Conservation (phyloP, 2,797 vertebrate genomes). For the Enoplosus armatus region DNA sequence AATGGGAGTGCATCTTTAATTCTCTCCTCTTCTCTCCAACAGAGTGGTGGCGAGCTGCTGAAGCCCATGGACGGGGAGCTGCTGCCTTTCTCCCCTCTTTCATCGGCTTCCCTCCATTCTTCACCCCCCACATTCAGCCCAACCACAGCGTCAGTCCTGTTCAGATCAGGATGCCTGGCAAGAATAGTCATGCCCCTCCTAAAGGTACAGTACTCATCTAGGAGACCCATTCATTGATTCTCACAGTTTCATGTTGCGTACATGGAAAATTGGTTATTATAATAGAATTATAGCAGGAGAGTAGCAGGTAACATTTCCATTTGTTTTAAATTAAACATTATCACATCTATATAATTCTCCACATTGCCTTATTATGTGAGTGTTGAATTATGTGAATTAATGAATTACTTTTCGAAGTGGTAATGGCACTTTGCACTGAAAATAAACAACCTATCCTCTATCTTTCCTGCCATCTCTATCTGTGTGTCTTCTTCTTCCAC, state of each 20-base stretch:
- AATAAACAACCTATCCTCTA: conserved; percentile 16
- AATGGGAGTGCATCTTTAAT: conserved; percentile 36
- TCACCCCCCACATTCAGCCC: conserved; percentile 90
- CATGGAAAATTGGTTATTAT: neutral
- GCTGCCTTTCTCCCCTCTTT: conserved; percentile 94
- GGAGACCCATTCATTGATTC: conserved; percentile 5
- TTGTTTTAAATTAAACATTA: conserved; percentile 19
- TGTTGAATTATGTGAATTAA: conserved; percentile 30
- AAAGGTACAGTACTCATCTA: conserved; percentile 87
- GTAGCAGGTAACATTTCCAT: neutral
- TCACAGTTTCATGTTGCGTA: conserved; percentile 1
- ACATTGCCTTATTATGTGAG: neutral
- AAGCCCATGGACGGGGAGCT: conserved; percentile 89
- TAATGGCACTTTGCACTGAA: conserved; percentile 17
- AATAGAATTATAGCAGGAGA: neutral
- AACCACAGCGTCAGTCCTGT: conserved; percentile 92
- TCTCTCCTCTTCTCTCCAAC: conserved; percentile 59
- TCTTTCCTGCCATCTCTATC: conserved; percentile 40
- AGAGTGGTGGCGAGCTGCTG: conserved; percentile 97
- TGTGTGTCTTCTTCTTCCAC: conserved; percentile 28
- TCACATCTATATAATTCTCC: conserved; percentile 1
- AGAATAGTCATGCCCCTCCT: conserved; percentile 88
- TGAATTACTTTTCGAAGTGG: conserved; percentile 26
- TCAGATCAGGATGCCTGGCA: conserved; percentile 90
- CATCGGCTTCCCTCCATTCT: conserved; percentile 93